Conservation (phyloP, 2,888 invertebrate species). For the Protonemura montana region DNA sequence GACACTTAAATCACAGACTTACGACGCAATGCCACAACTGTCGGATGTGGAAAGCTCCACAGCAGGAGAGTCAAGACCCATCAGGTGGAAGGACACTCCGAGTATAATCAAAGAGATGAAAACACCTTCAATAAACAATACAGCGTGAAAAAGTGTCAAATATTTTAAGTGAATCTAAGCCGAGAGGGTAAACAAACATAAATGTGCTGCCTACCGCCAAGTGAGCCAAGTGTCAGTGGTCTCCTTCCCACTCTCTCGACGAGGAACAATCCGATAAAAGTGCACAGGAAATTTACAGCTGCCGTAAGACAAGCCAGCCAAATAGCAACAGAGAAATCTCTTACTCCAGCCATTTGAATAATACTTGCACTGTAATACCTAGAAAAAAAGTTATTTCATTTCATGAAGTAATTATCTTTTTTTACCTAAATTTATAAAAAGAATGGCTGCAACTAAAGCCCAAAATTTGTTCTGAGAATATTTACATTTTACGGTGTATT, state of each 20-base stretch:
- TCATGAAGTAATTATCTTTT: too few species aligned
- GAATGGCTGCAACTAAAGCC: too few species aligned
- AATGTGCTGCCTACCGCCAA: slow-evolving; percentile 42
- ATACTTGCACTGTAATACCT: slow-evolving; percentile 66
- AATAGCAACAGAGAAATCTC: slow-evolving; percentile 57
- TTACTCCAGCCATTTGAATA: slow-evolving; percentile 55
- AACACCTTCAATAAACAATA: slow-evolving; percentile 54
- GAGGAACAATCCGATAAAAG: slow-evolving; percentile 60
- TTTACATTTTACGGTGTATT: too few species aligned
- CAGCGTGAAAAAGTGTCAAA: not conserved
- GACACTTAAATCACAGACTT: not conserved
- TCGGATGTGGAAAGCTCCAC: slow-evolving; percentile 49
- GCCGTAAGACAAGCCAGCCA: slow-evolving; percentile 60
- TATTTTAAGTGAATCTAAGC: not conserved
- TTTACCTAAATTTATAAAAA: too few species aligned
- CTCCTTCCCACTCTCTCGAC: slow-evolving; percentile 62
- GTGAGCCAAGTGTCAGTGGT: slow-evolving; percentile 49
- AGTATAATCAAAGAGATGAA: slow-evolving; percentile 57
- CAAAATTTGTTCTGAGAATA: too few species aligned
- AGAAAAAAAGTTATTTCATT: slow-evolving; percentile 44
- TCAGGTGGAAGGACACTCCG: slow-evolving; percentile 59
- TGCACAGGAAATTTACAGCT: slow-evolving; percentile 60
- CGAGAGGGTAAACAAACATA: not conserved
- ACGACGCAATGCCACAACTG: slow-evolving; percentile 42
- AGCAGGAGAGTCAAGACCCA: slow-evolving; percentile 56